Conservation (phyloP, 2,113 vertebrate species). For the Hippocampus abdominalis region DNA sequence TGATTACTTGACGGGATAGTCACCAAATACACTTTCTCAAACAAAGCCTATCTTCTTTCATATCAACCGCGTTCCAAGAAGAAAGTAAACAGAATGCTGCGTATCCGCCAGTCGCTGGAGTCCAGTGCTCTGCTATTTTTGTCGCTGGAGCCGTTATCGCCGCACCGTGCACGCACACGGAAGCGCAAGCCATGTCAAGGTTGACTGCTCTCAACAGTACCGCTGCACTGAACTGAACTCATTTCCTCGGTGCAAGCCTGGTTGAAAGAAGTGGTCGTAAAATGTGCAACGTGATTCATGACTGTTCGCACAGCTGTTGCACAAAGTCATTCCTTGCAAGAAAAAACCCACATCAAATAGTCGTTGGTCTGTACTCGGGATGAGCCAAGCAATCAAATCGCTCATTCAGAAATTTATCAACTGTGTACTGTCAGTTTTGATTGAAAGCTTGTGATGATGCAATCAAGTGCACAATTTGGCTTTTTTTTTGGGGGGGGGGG, state of each 20-base stretch:
- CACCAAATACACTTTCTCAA: neutral
- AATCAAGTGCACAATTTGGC: neutral
- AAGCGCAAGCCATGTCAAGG: slow-evolving; percentile 1
- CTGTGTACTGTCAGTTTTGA: no score
- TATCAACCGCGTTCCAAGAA: neutral
- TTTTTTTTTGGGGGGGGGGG: neutral
- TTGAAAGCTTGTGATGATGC: no score
- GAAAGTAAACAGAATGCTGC: neutral
- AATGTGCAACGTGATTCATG: neutral
- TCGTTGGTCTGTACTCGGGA: neutral
- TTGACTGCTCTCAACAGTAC: neutral
- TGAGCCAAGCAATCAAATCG: neutral
- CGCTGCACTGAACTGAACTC: neutral
- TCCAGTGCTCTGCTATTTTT: neutral
- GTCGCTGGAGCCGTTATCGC: neutral
- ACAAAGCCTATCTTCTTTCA: neutral
- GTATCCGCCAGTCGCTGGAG: neutral
- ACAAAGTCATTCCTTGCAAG: neutral
- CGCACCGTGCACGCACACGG: neutral
- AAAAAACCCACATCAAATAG: neutral
- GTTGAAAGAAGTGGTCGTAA: neutral
- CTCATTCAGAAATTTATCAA: neutral
- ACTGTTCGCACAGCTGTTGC: neutral
- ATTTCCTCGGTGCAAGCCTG: neutral
- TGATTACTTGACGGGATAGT: no score